Conservation (phyloP, 2,113 vertebrate genomes). For the Microtus ochrogaster region DNA sequence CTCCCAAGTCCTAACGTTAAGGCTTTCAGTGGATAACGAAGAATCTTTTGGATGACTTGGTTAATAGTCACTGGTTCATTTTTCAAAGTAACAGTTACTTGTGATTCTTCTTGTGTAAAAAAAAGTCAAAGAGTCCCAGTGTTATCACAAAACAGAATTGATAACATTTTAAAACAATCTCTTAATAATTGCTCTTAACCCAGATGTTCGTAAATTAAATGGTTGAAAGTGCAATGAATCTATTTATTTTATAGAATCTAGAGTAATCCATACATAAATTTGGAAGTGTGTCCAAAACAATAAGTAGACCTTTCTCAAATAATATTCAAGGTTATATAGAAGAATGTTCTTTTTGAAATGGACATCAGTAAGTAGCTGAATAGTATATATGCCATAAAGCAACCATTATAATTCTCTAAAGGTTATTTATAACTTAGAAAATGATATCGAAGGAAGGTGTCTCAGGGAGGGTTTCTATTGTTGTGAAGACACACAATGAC, state of each 20-base stretch:
- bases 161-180: slow-evolving; percentile 74
- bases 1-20: background rate
- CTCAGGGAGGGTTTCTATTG: background rate
- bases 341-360: background rate
- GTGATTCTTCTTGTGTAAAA: slow-evolving; percentile 68
- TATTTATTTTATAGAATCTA: slow-evolving; percentile 67
- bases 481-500: background rate
- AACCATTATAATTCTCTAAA: background rate
- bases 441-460: slow-evolving; percentile 25
- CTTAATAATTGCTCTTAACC: slow-evolving; percentile 75
- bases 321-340: background rate
- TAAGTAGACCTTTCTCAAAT: slow-evolving; percentile 43
- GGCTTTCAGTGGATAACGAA: slow-evolving; percentile 48
- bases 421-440: slow-evolving; percentile 25
- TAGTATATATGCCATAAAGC: background rate
- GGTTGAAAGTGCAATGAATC: slow-evolving; percentile 60
- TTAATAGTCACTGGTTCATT: slow-evolving; percentile 47
- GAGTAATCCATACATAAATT: slow-evolving; percentile 40
- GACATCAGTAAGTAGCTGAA: background rate
- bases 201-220: slow-evolving; percentile 78
- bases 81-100: slow-evolving; percentile 68
- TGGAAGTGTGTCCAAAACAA: slow-evolving; percentile 16
- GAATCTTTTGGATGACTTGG: slow-evolving; percentile 50
- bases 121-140: slow-evolving; percentile 30
- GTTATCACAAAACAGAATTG: slow-evolving; percentile 73